Base-by-base conservation (phyloP, 2,888 invertebrate species). In the Schrankia costaestrigalis region DNA sequence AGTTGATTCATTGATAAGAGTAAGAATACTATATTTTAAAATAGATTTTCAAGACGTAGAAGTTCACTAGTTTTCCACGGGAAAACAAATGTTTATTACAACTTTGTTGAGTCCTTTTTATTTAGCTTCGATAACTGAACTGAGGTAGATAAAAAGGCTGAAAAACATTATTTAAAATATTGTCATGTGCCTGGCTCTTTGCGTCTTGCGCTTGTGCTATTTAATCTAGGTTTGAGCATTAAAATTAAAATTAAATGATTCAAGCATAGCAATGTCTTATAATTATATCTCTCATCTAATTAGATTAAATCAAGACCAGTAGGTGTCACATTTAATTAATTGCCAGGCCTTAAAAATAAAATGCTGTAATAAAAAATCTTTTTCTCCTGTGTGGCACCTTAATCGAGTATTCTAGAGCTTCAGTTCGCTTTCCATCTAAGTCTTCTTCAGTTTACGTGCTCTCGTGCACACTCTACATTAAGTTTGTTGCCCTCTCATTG, bases 401-500 rank as follows among this genome's bases (percentile, higher is more conserved):
- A 14, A 4, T n/a, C 21, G 19, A 12, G 11, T 23, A 33, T 15
- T 27, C 11, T 22, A 22, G 9, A 22, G 9, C 6, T 23, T 13
- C 4, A 22, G 3, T 33, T 27, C 11, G 12, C 4, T 24, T 19
- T 18, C 18, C 11, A 34, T 34, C 11, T 34, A 24, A 18, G 22
- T 24, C 15, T 22, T 1, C 9, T 17, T 10, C 18, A 24, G 8
- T 12, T 33, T 23, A 19, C 12, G 19, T 34, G 17, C 24, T 34
- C 13, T 3, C 11, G 12, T 17, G 18, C 24, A 25, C 13, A 12
- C 18, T 34, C 9, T 11, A 23, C 26, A 23, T 33, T 23, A 28
- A 34, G 28, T 31, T 31, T 25, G 24, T 28, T 34, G 24, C 18
- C 28, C 13, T 27, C 28, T 34, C 28, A 34, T 34, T 34, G 34